phyloP scores from a whole-genome alignment of 2,888 invertebrate genomes.

The Apodemia hepburni region DNA sequence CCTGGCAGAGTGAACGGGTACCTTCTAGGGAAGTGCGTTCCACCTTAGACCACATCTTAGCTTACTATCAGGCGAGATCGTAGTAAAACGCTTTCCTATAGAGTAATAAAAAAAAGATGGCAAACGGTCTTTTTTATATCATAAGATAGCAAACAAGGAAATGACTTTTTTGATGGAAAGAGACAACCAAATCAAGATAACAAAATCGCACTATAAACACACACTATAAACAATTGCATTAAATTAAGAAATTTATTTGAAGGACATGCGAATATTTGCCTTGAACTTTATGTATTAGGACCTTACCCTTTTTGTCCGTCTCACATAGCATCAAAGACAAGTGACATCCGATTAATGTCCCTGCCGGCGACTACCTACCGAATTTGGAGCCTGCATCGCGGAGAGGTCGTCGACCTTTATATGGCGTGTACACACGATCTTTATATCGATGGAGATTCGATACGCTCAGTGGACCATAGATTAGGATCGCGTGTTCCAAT shows the following conservation, averaged over 20 bases:
- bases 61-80: no score
- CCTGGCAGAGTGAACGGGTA: no score
- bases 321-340: slow-evolving; percentile 42
- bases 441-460: slow-evolving; percentile 48
- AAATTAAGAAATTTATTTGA: slow-evolving; percentile 1
- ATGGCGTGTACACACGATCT: slow-evolving; percentile 41
- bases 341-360: slow-evolving; percentile 66
- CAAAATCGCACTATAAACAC: no score
- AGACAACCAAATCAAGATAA: no score
- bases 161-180: no score
- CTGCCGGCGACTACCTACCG: slow-evolving; percentile 43
- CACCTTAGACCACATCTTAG: no score
- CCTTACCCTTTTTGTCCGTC: slow-evolving; percentile 35
- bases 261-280: slow-evolving; percentile 10
- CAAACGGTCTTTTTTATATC: no score
- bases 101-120: no score
- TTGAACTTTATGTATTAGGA: slow-evolving; percentile 22
- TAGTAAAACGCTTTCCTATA: no score
- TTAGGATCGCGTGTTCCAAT: slow-evolving; percentile 31
- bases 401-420: slow-evolving; percentile 54
- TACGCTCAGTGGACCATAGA: slow-evolving; percentile 39
- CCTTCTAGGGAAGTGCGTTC: no score
- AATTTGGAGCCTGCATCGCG: slow-evolving; percentile 65
- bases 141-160: no score
- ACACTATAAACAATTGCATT: no score